phyloP scores from a whole-genome alignment of 2,113 vertebrate species.

The Tyrannus savana region DNA sequence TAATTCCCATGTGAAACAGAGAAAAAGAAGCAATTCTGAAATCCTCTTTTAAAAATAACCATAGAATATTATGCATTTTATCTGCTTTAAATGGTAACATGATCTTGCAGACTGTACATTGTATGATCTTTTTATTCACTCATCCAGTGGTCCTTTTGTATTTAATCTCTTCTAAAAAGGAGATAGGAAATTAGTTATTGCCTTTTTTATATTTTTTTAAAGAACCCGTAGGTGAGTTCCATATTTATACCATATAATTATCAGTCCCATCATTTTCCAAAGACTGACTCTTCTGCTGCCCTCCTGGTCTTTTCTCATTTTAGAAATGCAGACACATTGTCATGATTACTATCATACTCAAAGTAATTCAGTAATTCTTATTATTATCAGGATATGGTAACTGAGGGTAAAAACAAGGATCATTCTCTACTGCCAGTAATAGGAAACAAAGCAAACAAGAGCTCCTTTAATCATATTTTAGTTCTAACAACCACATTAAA shows the following conservation, averaged over 20 bases:
- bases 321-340: not conserved
- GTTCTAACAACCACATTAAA: not conserved
- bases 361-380: not conserved
- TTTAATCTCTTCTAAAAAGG: conserved; percentile 23
- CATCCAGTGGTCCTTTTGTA: conserved; percentile 1
- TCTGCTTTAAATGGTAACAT: not conserved
- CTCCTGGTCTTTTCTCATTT: not conserved
- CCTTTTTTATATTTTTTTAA: not conserved
- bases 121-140: not conserved
- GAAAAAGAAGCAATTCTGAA: not conserved
- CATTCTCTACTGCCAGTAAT: not conserved
- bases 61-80: not conserved
- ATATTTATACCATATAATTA: not conserved
- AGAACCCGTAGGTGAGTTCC: not conserved
- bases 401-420: not conserved
- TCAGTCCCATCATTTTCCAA: not conserved
- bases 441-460: conserved; percentile 27
- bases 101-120: not conserved
- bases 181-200: not conserved
- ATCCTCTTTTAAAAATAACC: not conserved
- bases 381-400: not conserved
- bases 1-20: not conserved
- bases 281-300: not conserved
- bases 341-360: not conserved
- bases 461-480: conserved; percentile 33